These are phyloP conservation scores for Latrodectus hesperus DNA, from an alignment of 2,888 invertebrate genomes.

Conservation along the genomic window DNA sequence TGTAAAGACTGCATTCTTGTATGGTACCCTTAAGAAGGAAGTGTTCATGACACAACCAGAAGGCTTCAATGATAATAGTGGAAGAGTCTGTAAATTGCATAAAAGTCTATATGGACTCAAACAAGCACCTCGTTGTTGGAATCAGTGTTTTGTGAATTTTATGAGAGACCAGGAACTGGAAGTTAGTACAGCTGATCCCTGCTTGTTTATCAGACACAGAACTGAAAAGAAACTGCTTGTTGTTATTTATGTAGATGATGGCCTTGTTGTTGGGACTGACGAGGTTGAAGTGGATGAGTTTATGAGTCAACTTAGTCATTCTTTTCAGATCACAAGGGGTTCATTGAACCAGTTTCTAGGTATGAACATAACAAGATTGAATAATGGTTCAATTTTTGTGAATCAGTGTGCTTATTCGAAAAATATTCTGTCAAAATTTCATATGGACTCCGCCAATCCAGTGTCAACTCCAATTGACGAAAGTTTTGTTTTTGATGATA, in stretches of 20 bases:
- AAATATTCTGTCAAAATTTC: constrained; percentile 4
- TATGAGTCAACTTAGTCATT: constrained; percentile 17
- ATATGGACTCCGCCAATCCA: not conserved
- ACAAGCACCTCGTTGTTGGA: constrained; percentile 71
- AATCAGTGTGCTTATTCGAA: constrained; percentile 11
- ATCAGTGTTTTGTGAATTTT: no score
- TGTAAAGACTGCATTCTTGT: constrained; percentile 70
- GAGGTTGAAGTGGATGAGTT: constrained; percentile 10
- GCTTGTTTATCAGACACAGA: no score
- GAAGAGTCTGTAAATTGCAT: constrained; percentile 63
- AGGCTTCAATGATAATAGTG: constrained; percentile 50
- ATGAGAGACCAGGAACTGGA: no score
- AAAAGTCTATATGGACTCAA: constrained; percentile 71
- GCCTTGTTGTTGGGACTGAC: constrained; percentile 7
- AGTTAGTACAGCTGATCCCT: no score
- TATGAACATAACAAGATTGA: constrained; percentile 1
- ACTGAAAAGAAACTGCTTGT: constrained; percentile 3
- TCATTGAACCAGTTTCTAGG: constrained; percentile 14
- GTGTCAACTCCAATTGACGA: no score
- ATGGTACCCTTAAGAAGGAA: constrained; percentile 65
- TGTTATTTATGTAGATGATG: constrained; percentile 4
- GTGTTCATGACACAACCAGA: constrained; percentile 70
- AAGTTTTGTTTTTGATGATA: no score
- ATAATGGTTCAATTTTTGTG: constrained; percentile 24
- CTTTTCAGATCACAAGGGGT: constrained; percentile 14